Conservation (phyloP, 2,113 vertebrate genomes). For the Coracopsis vasa region DNA sequence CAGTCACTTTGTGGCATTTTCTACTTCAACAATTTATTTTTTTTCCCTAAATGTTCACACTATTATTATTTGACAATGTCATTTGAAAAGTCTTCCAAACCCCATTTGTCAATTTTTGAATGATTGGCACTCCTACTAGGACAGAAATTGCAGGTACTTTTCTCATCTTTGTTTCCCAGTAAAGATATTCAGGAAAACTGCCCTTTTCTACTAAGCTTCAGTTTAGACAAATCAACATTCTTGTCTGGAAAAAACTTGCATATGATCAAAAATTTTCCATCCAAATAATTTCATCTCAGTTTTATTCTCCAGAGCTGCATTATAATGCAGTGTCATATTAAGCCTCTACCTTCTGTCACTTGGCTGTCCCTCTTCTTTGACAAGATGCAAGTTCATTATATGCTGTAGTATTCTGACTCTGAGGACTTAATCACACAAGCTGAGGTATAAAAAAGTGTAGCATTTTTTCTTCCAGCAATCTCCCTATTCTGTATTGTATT, state of each 20-base stretch:
- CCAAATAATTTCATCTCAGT: slow-evolving; percentile 13
- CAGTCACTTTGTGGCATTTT: neutral
- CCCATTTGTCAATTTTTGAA: neutral
- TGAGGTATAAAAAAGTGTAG: neutral
- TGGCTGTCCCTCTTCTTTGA: slow-evolving; percentile 36
- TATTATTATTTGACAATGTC: neutral
- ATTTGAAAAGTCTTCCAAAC: neutral
- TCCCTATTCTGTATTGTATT: neutral
- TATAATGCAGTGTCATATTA: slow-evolving; percentile 12
- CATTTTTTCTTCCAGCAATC: neutral
- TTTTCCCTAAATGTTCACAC: neutral
- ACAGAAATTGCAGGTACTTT: neutral
- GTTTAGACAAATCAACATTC: neutral
- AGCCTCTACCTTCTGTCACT: slow-evolving; percentile 52
- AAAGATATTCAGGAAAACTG: neutral
- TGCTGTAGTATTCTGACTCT: neutral
- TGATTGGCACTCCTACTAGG: neutral
- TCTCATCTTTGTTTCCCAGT: neutral
- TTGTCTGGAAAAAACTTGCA: neutral
- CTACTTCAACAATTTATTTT: neutral
- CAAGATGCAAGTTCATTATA: slow-evolving; percentile 30
- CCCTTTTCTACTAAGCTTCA: neutral
- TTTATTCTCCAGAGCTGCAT: slow-evolving; percentile 1
- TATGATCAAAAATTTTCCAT: neutral
- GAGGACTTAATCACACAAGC: neutral